Base-by-base conservation (phyloP, 2,888 invertebrate species). In the Boloria euphrosyne region DNA sequence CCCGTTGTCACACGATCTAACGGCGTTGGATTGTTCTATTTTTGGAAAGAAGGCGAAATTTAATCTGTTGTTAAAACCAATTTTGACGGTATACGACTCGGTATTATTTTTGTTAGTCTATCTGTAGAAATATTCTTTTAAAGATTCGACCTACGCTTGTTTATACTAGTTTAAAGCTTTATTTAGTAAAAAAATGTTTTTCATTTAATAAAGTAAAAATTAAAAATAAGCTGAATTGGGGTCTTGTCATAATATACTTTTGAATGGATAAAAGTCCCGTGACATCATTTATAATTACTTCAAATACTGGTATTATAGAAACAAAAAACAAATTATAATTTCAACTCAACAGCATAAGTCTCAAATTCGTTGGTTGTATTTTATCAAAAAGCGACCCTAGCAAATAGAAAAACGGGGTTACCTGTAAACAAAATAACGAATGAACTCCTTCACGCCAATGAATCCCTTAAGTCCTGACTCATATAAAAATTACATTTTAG, bases 391-490 rank as follows among this genome's bases (percentile, higher is more conserved):
- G 6, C 13, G 38, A 17, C 58, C 58, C 51, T 16, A 50, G 58
- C 59, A 63, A 55, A 68, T 60, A 66, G 50, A 53, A 53, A 44
- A 63, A 55, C 59, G 18, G 68, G 50, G 52, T 62, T 66, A 68
- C 59, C 59, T 62, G 66, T 62, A 62, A 65, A 62, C 66, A 65
- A 62, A 68, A 68, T 62, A 68, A 62, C 58, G 50, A 65, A 68
- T 65, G 44, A 62, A 54, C 44, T 18, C 17, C 18, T 4, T 13
- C 14, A 65, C 49, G 16, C 43, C 58, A 54, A 60, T 63, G 63
- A 63, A 31, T 51, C 63, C 54, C 50, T 38, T 14, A 58, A 16
- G 63, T 22, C 22, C 44, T 38, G 4, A 13, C 14, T 52, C 10
- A 7, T 31, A 17, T 3, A 49, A 59, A 57, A 51, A 52, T 17